A percentile compares a stretch with the other conserved stretches of the same genome.
These are phyloP conservation scores for Drosophila lacertosa DNA, from an alignment of 1,140 invertebrate species.

Conservation along the genomic window DNA sequence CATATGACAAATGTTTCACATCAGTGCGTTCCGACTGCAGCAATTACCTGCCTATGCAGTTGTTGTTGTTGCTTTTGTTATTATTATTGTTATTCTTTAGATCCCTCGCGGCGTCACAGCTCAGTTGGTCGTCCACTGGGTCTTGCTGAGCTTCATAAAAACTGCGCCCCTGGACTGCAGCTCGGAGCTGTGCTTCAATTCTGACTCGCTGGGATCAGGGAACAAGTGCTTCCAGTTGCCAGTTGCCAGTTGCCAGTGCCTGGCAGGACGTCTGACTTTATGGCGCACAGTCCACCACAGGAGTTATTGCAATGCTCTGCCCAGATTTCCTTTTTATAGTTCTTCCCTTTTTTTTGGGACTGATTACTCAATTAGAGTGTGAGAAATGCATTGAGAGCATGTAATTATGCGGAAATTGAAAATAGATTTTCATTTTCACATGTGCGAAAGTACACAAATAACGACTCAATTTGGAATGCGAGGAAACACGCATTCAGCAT, in stretches of 20 bases:
- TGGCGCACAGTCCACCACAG: slow-evolving; percentile 41
- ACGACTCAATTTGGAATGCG: slow-evolving; percentile 1
- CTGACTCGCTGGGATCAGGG: slow-evolving; percentile 6
- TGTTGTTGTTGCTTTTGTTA: slow-evolving; percentile 12
- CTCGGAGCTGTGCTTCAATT: background rate
- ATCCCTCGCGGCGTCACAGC: slow-evolving; percentile 66
- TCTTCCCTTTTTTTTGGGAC: slow-evolving; percentile 9
- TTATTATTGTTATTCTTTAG: slow-evolving; percentile 34
- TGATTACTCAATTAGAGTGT: slow-evolving; percentile 72
- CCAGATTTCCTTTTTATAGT: slow-evolving; percentile 4
- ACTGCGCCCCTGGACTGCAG: background rate
- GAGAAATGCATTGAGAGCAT: slow-evolving; percentile 35
- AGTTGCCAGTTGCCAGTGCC: slow-evolving; percentile 36
- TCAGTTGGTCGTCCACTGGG: slow-evolving; percentile 66
- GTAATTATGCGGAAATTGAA: slow-evolving; percentile 63
- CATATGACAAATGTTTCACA: slow-evolving; percentile 81
- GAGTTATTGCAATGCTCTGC: slow-evolving; percentile 22
- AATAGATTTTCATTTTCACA: slow-evolving; percentile 33
- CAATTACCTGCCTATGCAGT: slow-evolving; percentile 66
- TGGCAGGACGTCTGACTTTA: slow-evolving; percentile 44
- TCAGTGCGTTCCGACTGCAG: slow-evolving; percentile 67
- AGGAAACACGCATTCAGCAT: background rate
- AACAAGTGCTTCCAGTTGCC: slow-evolving; percentile 52
- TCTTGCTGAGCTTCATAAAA: slow-evolving; percentile 59
- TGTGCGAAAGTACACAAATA: slow-evolving; percentile 14